A percentile compares a stretch with the other conserved stretches of the same genome.
Conservation (phyloP, 2,113 vertebrate species). For the Cynocephalus volans region DNA sequence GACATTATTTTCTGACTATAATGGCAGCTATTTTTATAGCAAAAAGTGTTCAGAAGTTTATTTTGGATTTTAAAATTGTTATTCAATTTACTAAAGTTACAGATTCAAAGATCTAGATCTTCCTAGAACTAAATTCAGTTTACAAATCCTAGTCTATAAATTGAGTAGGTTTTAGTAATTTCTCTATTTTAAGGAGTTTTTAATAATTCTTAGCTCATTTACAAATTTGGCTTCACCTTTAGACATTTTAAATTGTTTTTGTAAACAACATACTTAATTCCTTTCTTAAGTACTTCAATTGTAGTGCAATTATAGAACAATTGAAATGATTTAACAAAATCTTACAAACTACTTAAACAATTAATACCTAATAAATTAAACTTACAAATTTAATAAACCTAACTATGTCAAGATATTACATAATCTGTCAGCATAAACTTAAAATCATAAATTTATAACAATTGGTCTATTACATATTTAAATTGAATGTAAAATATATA, state of each 20-base stretch:
- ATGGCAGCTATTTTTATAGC: neutral
- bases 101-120: neutral
- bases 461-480: neutral
- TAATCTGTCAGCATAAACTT: slow-evolving; percentile 10
- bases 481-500: slow-evolving; percentile 23
- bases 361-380: neutral
- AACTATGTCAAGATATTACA: neutral
- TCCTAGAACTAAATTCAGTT: neutral
- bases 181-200: neutral
- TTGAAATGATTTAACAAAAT: slow-evolving; percentile 46
- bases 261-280: neutral
- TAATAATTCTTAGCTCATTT: neutral
- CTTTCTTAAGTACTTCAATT: neutral
- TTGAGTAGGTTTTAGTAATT: slow-evolving; percentile 23
- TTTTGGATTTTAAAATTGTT: slow-evolving; percentile 12
- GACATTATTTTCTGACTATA: neutral
- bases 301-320: neutral
- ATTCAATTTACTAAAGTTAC: slow-evolving; percentile 19
- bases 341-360: neutral
- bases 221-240: neutral
- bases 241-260: slow-evolving; percentile 19
- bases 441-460: neutral
- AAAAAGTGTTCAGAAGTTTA: neutral
- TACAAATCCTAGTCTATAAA: neutral
- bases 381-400: neutral